Evolutionary conservation across 1,140 invertebrate species (phyloP).

Genomic region (Propsilocerus akamusi): DNA sequence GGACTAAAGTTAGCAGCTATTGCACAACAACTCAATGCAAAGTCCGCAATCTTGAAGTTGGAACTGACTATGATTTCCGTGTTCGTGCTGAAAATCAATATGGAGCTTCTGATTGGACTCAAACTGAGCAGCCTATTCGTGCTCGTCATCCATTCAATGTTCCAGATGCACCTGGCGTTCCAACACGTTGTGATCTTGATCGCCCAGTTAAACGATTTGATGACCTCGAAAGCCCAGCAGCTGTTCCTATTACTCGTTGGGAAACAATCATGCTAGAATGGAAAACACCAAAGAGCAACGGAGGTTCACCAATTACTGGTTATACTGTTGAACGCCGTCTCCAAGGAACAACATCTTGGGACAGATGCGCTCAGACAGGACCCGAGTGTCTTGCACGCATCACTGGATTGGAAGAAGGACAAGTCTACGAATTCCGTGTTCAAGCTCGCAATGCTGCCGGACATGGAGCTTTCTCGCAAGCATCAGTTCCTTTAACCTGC

Average conservation of each 20-base stretch:
- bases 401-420: constrained; percentile 78
- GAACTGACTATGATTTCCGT: constrained; percentile 88
- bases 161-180: constrained; percentile 75
- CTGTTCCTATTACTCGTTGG: constrained; percentile 71
- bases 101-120: constrained; percentile 81
- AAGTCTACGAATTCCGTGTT: constrained; percentile 94
- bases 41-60: constrained; percentile 79
- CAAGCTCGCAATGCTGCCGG: constrained; percentile 91
- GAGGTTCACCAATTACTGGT: constrained; percentile 76
- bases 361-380: constrained; percentile 8
- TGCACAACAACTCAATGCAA: constrained; percentile 72
- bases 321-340: constrained; percentile 87
- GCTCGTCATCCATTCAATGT: constrained; percentile 94
- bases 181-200: constrained; percentile 53
- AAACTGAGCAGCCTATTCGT: constrained; percentile 69
- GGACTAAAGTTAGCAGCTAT: constrained; percentile 85
- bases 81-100: constrained; percentile 96
- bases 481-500: constrained; percentile 79
- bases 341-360: constrained; percentile 27
- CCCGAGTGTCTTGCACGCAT: neutral
- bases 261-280: constrained; percentile 39
- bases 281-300: constrained; percentile 84
- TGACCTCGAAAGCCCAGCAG: constrained; percentile 30
- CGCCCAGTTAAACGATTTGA: neutral
- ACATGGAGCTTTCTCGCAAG: constrained; percentile 77